phyloP scores from a whole-genome alignment of 2,888 invertebrate species.

The Tenthredo scrophulariae region DNA sequence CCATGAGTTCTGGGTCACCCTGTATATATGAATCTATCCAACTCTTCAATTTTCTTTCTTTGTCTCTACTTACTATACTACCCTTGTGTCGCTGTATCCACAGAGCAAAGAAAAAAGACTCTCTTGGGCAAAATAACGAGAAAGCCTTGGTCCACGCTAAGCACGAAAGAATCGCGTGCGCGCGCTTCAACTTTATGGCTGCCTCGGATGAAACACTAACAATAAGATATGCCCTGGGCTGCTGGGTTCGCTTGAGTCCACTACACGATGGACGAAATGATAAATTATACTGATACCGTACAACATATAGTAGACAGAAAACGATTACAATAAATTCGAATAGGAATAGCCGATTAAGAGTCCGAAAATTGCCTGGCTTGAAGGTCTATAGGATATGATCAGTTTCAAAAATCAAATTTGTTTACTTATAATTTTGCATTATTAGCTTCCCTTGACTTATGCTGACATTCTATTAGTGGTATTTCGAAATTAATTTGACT shows the following conservation, averaged over 20 bases:
- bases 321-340: not conserved
- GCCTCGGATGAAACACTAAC: constrained; percentile 1
- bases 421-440: too few species aligned
- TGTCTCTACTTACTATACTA: not conserved
- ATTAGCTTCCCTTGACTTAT: too few species aligned
- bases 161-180: constrained; percentile 75
- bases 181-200: not conserved
- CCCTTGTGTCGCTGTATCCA: not conserved
- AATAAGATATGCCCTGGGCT: constrained; percentile 63
- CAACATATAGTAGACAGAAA: not conserved
- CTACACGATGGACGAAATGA: not conserved
- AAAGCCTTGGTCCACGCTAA: constrained; percentile 78
- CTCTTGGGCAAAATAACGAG: constrained; percentile 7
- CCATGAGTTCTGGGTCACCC: too few species aligned
- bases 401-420: not conserved
- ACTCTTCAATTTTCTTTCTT: constrained; percentile 4
- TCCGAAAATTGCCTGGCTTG: not conserved
- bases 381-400: not conserved
- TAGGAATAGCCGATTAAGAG: not conserved
- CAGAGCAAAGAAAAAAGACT: not conserved
- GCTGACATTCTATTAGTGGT: too few species aligned
- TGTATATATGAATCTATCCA: not conserved
- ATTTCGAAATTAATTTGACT: too few species aligned
- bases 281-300: not conserved
- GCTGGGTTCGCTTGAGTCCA: constrained; percentile 13